phyloP scores from a whole-genome alignment of 1,140 invertebrate genomes.

The Homarus americanus region DNA sequence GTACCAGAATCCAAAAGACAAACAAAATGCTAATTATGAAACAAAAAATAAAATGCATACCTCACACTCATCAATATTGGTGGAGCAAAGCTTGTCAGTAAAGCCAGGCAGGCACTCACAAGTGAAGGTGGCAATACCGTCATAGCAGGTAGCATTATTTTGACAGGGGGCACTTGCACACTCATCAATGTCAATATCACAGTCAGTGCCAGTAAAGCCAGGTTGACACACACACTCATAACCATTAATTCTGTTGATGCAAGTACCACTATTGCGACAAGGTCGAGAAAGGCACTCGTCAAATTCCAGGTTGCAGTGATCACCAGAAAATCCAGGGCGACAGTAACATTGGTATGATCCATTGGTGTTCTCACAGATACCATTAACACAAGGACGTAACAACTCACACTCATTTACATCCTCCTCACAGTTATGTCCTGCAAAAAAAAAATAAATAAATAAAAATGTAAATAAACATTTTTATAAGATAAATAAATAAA shows the following conservation, averaged over 20 bases:
- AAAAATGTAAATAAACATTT: too few species aligned
- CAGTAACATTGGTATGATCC: conserved; percentile 92
- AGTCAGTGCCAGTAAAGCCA: conserved; percentile 90
- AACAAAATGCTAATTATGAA: background rate
- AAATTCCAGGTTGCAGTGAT: conserved; percentile 90
- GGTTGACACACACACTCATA: conserved; percentile 90
- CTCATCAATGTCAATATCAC: conserved; percentile 93
- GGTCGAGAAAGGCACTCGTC: conserved; percentile 93
- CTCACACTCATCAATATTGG: conserved; percentile 91
- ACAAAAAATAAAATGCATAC: conserved; percentile 77
- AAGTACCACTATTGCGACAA: conserved; percentile 92
- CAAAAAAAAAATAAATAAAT: background rate
- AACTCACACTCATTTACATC: conserved; percentile 89
- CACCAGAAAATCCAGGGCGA: conserved; percentile 89
- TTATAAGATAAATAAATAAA: too few species aligned
- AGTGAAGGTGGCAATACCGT: conserved; percentile 86
- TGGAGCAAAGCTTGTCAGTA: conserved; percentile 88
- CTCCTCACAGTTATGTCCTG: conserved; percentile 84
- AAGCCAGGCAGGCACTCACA: conserved; percentile 87
- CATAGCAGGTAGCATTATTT: conserved; percentile 87
- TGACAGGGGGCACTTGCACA: conserved; percentile 86
- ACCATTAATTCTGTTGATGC: conserved; percentile 90
- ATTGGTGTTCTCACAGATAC: conserved; percentile 87
- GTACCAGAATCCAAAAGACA: background rate
- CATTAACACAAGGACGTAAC: conserved; percentile 85